These are phyloP conservation scores for Halictus rubicundus DNA, from an alignment of 1,140 invertebrate species.

Conservation along the genomic window DNA sequence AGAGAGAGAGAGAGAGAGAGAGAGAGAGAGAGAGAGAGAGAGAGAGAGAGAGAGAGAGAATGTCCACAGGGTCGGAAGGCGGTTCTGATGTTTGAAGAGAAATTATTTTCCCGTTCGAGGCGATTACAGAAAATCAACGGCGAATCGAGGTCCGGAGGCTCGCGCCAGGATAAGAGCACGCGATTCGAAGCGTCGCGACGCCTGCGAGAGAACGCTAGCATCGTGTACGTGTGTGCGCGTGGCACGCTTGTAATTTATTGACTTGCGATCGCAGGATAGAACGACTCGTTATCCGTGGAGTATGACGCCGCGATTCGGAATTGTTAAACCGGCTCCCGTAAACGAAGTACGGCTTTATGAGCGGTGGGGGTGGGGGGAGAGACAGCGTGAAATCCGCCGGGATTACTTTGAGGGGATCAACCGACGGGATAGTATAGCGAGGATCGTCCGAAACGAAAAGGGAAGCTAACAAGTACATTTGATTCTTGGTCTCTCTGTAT, in stretches of 20 bases:
- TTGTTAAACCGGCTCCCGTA: slow-evolving; percentile 20
- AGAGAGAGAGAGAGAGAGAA: background rate
- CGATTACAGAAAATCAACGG: slow-evolving; percentile 35
- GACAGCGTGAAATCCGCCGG: slow-evolving; percentile 19
- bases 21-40: too few species aligned
- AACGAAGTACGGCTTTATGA: slow-evolving; percentile 12
- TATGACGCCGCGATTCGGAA: slow-evolving; percentile 13
- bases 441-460: background rate
- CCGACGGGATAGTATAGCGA: background rate
- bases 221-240: too few species aligned
- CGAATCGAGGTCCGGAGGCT: too few species aligned
- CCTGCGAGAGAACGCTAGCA: too few species aligned
- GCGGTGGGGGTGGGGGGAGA: background rate
- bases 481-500: background rate
- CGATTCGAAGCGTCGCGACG: too few species aligned
- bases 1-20: background rate
- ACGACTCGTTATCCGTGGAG: slow-evolving; percentile 14
- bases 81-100: background rate
- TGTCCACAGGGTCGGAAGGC: background rate
- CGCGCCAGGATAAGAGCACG: too few species aligned
- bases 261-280: slow-evolving; percentile 26
- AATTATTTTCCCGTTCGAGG: slow-evolving; percentile 20
- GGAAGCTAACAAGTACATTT: background rate
- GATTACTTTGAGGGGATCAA: slow-evolving; percentile 14
- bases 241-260: background rate